These are phyloP conservation scores for Mesorhabditis spiculigera DNA, from an alignment of 2,888 invertebrate species.

Conservation along the genomic window DNA sequence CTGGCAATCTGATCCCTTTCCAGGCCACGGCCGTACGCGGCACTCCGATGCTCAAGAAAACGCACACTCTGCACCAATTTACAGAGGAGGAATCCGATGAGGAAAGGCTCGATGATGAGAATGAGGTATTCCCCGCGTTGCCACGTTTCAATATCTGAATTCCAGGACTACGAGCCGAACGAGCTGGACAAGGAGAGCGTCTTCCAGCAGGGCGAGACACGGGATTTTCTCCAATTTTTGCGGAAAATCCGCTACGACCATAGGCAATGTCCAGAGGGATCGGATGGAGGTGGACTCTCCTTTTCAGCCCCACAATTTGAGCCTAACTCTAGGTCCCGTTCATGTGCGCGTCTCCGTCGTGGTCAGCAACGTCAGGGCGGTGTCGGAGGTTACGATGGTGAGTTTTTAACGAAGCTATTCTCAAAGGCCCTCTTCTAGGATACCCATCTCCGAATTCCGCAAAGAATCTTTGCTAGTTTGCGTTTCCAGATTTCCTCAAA, in stretches of 20 bases:
- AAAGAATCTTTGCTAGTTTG: conserved; percentile 3
- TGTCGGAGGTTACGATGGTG: conserved; percentile 57
- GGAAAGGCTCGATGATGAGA: not conserved
- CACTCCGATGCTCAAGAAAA: not conserved
- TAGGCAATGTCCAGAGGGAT: conserved; percentile 49
- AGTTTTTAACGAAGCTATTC: conserved; percentile 9
- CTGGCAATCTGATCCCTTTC: not conserved
- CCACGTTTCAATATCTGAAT: not conserved
- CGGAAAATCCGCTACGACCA: conserved; percentile 50
- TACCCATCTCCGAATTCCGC: conserved; percentile 1
- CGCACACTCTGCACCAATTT: conserved; percentile 2
- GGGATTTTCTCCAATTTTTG: conserved; percentile 52
- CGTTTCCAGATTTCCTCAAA: not conserved
- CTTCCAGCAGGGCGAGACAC: conserved; percentile 29
- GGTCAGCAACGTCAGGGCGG: conserved; percentile 53
- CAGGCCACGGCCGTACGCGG: not conserved
- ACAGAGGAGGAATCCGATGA: conserved; percentile 1
- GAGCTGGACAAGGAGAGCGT: conserved; percentile 18
- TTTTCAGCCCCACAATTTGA: conserved; percentile 9
- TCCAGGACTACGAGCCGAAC: conserved; percentile 11
- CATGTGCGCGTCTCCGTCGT: conserved; percentile 49
- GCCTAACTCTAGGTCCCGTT: conserved; percentile 35
- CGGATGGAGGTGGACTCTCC: conserved; percentile 29
- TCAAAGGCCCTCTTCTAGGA: not conserved
- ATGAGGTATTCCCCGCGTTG: not conserved